phyloP scores from a whole-genome alignment of 2,113 vertebrate species.

The Pelvicachromis taeniatus region DNA sequence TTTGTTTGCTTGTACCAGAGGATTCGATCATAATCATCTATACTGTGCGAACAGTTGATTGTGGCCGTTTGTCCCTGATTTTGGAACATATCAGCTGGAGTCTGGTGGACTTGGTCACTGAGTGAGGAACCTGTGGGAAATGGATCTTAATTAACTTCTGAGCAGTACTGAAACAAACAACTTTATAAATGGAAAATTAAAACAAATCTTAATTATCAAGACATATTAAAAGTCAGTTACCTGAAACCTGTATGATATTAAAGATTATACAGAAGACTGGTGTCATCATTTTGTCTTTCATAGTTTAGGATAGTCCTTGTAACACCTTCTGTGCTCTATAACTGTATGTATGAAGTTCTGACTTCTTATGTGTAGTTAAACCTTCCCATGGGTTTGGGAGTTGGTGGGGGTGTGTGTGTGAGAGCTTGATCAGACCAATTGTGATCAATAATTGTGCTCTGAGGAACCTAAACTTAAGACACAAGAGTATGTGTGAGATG shows the following conservation, averaged over 20 bases:
- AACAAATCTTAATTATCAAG: not conserved
- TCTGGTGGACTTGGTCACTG: slow-evolving; percentile 14
- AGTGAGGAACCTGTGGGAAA: not conserved
- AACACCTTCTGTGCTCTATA: not conserved
- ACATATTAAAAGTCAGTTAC: not conserved
- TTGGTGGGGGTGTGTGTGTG: too few species aligned
- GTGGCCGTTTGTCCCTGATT: not conserved
- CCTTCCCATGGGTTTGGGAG: fast-evolving
- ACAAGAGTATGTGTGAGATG: too few species aligned
- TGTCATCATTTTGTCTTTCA: not conserved
- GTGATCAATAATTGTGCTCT: too few species aligned
- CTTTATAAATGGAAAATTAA: not conserved
- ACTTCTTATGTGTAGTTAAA: fast-evolving
- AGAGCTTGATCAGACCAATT: too few species aligned
- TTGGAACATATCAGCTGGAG: not conserved
- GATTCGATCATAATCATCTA: not conserved
- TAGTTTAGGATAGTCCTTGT: not conserved
- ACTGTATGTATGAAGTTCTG: not conserved
- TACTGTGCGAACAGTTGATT: slow-evolving; percentile 37
- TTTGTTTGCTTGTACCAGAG: slow-evolving; percentile 46
- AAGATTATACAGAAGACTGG: not conserved
- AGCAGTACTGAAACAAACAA: not conserved
- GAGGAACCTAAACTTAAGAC: fast-evolving
- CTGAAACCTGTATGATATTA: not conserved
- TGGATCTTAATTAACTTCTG: not conserved